Evolutionary conservation across 2,888 invertebrate species (phyloP).

Genomic region (Hedychridium roseum): DNA sequence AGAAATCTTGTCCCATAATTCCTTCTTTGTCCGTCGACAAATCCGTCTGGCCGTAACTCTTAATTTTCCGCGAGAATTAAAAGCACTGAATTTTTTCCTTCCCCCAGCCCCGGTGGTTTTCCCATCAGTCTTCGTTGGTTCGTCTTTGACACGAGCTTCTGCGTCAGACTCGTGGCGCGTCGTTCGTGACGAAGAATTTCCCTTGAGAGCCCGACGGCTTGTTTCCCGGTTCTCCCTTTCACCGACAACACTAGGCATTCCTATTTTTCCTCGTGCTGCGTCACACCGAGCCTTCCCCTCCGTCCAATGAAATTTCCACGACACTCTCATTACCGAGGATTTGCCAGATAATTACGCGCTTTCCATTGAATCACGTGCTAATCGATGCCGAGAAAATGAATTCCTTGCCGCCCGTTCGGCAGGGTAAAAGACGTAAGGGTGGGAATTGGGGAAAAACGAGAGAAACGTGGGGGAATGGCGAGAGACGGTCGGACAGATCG

Average conservation of each 20-base stretch:
- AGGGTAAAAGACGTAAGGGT: too few species aligned
- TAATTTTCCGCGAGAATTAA: slow-evolving; percentile 43
- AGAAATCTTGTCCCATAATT: too few species aligned
- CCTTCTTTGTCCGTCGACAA: not conserved
- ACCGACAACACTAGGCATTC: too few species aligned
- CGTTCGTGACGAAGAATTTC: slow-evolving; percentile 47
- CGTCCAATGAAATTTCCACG: too few species aligned
- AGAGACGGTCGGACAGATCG: slow-evolving; percentile 38
- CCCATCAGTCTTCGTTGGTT: slow-evolving; percentile 8
- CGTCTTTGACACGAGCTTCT: not conserved
- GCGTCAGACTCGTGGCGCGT: slow-evolving; percentile 25
- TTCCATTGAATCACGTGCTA: too few species aligned
- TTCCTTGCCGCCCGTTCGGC: too few species aligned
- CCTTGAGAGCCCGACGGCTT: slow-evolving; percentile 35
- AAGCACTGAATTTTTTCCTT: slow-evolving; percentile 18
- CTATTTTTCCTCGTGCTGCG: too few species aligned
- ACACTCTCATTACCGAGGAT: too few species aligned
- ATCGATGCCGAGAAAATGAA: too few species aligned
- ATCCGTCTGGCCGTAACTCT: slow-evolving; percentile 16
- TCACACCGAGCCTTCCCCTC: too few species aligned
- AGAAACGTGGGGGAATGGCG: slow-evolving; percentile 4
- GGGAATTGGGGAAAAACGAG: slow-evolving; percentile 4
- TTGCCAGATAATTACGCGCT: too few species aligned
- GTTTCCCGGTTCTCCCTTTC: too few species aligned
- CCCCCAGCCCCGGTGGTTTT: slow-evolving; percentile 5